Evolutionary conservation across 2,113 vertebrate genomes (phyloP), one percentile per base, ranked within the genome.

Genomic region (Passer montanus): DNA sequence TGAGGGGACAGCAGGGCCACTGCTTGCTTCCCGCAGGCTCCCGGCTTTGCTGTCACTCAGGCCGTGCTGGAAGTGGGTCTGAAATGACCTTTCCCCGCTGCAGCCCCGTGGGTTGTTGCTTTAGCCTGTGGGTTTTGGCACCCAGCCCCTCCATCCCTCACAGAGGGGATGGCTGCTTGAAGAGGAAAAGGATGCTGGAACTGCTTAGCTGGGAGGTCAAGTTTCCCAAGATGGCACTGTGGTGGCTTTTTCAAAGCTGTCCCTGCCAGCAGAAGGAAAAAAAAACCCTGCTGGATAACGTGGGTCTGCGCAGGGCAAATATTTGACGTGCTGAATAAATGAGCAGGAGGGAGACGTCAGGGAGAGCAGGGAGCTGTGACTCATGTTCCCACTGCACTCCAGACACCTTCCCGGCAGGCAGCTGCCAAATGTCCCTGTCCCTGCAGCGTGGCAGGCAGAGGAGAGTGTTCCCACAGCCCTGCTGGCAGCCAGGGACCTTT

Each of bases 181-280:
- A 44, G 47, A 74, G 44, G 53, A 39, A 43, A 66, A 86, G 22
- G 69, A 64, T 52, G 87, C 49, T 93, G 2, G 4, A 84, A 11
- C 1, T 0, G 28, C 33, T 84, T 24, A 23, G 63, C 82, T 87
- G 70, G 58, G 70, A 87, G 82, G 79, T 52, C 68, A 60, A 0
- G 10, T 88, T 76, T 94, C 94, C 95, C 79, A 88, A 95, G 96
- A 76, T 95, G 95, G 92, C 90, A 97, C 85, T 91, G 95, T 93
- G 85, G 90, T 84, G 81, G 66, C 39, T 93, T 77, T 77, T 77
- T 33, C 1, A 39, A 68, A 93, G 85, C 78, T 83, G 79, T 55
- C 67, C 46, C 37, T 37, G 75, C n/a, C 64, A 87, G 84, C 55
- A 91, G 52, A 82, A 87, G 5, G 6, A 9, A 1, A 5, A 30